phyloP scores from a whole-genome alignment of 2,113 vertebrate species.

The Loxodonta africana region DNA sequence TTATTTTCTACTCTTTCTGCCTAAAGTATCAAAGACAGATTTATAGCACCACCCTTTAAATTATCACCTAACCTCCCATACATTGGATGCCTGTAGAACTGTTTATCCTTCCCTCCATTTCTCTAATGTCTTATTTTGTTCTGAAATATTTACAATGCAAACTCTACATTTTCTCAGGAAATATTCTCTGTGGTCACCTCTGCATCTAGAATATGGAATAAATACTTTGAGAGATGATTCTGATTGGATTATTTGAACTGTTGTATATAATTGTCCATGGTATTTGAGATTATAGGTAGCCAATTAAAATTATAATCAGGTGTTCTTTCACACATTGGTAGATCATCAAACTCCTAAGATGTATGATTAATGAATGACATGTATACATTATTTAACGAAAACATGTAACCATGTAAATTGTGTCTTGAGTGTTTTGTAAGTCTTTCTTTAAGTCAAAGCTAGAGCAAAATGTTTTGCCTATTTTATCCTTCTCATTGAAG shows the following conservation, averaged over 20 bases:
- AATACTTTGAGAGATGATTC: not conserved
- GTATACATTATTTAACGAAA: not conserved
- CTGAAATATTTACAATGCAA: not conserved
- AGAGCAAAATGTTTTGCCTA: not conserved
- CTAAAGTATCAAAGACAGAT: conserved; percentile 34
- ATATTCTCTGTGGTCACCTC: not conserved
- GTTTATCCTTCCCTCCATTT: not conserved
- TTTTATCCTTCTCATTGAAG: not conserved
- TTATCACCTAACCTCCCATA: not conserved
- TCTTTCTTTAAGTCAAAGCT: not conserved
- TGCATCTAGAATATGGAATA: not conserved
- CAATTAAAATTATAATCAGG: conserved; percentile 1
- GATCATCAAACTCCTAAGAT: not conserved
- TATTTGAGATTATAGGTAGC: not conserved
- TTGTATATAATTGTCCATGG: not conserved
- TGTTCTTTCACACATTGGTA: not conserved
- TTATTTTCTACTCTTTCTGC: not conserved
- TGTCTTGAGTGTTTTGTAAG: not conserved
- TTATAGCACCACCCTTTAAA: not conserved
- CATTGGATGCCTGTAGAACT: not conserved
- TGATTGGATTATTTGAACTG: not conserved
- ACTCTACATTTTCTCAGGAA: conserved; percentile 9
- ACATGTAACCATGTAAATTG: not conserved
- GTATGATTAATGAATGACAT: not conserved
- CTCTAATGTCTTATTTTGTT: not conserved